Percentiles rank a stretch among this genome's conserved stretches.
Evolutionary conservation across 2,113 vertebrate genomes (phyloP).

Genomic region (Capra hircus): DNA sequence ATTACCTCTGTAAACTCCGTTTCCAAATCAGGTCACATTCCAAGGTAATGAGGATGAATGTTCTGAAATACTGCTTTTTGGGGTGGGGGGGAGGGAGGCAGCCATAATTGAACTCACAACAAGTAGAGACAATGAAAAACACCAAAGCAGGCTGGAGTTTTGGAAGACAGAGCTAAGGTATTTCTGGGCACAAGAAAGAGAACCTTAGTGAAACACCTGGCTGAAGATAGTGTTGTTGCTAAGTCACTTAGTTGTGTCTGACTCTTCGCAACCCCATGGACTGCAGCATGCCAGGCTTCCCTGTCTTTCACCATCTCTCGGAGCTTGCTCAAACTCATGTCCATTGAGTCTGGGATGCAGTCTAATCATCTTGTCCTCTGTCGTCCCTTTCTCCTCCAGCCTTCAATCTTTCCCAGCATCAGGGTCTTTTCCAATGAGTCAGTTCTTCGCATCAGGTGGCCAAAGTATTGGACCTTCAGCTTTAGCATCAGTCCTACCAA

Average conservation of each 20-base stretch:
- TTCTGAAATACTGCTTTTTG: not conserved
- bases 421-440: not conserved
- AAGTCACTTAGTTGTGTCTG: not conserved
- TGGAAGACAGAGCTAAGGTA: not conserved
- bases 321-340: not conserved
- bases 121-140: not conserved
- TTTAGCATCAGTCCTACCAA: not conserved
- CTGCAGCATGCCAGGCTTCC: not conserved
- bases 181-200: not conserved
- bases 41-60: not conserved
- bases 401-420: not conserved
- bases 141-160: not conserved
- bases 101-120: not conserved
- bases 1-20: not conserved
- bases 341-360: not conserved
- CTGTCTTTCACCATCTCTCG: not conserved
- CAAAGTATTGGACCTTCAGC: not conserved
- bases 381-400: accelerated
- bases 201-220: not conserved
- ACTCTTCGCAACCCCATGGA: not conserved
- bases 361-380: not conserved
- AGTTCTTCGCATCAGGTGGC: not conserved
- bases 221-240: not conserved
- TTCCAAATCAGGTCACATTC: not conserved
- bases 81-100: accelerated